Conservation (phyloP, 1,140 invertebrate genomes). For the Panagrolaimus sp. region DNA sequence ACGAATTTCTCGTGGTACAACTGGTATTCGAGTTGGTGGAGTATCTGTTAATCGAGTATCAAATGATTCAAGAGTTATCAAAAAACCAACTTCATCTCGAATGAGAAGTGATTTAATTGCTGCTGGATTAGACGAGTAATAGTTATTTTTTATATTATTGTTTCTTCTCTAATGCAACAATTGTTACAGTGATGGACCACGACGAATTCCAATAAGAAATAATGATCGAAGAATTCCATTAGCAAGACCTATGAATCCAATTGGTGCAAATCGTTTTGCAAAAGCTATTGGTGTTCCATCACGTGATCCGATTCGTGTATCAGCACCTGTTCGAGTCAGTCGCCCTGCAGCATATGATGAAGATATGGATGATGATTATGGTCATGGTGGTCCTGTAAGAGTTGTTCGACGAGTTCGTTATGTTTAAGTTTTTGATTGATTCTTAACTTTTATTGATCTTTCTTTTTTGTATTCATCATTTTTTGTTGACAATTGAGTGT, state of each 20-base stretch:
- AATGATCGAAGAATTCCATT: too few relatives aligned
- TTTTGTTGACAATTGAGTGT: too few relatives aligned
- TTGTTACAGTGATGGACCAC: too few relatives aligned
- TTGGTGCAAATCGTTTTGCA: neutral
- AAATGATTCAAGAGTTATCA: neutral
- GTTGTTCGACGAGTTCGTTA: constrained; percentile 7
- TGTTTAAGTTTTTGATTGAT: neutral
- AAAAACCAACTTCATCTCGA: constrained; percentile 2
- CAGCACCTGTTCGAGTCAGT: neutral
- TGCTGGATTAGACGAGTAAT: neutral
- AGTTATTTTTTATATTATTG: neutral
- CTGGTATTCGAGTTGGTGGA: constrained; percentile 2
- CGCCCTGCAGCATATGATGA: neutral
- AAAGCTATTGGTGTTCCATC: neutral
- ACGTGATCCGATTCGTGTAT: neutral
- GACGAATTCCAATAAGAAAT: too few relatives aligned
- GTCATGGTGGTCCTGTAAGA: neutral
- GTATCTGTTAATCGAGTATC: neutral
- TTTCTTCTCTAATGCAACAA: too few relatives aligned
- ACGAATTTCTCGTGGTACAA: neutral
- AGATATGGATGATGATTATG: neutral
- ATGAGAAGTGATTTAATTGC: constrained; percentile 4
- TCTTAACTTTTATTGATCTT: too few relatives aligned
- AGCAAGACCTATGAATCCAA: neutral
- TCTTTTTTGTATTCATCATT: too few relatives aligned